Evolutionary conservation across 2,113 vertebrate genomes (phyloP).

Genomic region (Tragelaphus scriptus): DNA sequence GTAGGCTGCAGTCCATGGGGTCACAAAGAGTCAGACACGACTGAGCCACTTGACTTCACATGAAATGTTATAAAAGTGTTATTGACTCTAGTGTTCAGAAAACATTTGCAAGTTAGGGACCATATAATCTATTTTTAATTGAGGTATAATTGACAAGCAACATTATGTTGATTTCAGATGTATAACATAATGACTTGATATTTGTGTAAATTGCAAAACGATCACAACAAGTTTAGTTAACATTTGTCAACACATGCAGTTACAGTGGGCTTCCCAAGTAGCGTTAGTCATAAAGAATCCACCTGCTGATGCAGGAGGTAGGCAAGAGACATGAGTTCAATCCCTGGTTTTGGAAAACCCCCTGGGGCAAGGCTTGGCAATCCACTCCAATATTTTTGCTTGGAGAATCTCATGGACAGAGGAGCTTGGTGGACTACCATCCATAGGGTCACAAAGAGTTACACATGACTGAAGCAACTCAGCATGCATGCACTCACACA

Average conservation of each 20-base stretch:
- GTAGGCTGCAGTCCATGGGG: background rate
- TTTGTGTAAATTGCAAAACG: background rate
- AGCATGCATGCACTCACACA: fast-evolving
- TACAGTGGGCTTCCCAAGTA: background rate
- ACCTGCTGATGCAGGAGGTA: background rate
- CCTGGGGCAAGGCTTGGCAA: background rate
- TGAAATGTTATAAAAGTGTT: slow-evolving; percentile 3
- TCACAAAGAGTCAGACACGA: fast-evolving
- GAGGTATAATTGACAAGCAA: background rate
- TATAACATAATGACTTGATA: background rate
- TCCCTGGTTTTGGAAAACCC: background rate
- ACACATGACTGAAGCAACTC: background rate
- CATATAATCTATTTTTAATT: background rate
- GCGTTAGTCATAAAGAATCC: background rate
- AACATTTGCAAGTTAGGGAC: slow-evolving; percentile 21
- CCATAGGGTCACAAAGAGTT: background rate
- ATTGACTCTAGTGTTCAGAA: slow-evolving; percentile 19
- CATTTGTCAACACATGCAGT: background rate
- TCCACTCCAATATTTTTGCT: background rate
- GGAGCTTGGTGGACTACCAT: background rate
- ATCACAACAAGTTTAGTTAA: background rate
- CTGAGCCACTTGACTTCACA: background rate
- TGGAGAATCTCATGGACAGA: background rate
- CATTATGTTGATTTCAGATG: background rate
- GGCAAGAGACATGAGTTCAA: background rate